Conservation (phyloP, 2,888 invertebrate species). For the Acleris literana region DNA sequence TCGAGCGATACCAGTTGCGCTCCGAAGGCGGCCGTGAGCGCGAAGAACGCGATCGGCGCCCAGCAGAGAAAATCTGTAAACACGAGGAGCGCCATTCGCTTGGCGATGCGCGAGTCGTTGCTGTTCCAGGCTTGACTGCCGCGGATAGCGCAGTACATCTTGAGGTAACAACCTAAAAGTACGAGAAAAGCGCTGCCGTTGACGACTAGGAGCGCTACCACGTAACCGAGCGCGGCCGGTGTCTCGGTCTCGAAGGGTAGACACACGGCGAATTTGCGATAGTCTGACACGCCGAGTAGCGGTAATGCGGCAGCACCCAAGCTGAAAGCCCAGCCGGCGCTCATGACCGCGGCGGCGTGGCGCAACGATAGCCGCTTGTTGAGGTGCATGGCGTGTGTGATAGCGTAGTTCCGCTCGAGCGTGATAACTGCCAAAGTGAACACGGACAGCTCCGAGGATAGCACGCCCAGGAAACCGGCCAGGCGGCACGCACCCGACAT, state of each 20-base stretch:
- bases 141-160: constrained; percentile 99
- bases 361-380: constrained; percentile 96
- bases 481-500: constrained; percentile 96
- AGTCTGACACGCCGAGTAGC: constrained; percentile 95
- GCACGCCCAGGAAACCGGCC: constrained; percentile 96
- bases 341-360: constrained; percentile 96
- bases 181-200: constrained; percentile 97
- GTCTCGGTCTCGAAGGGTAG: constrained; percentile 96
- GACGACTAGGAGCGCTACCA: constrained; percentile 94
- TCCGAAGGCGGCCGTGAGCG: constrained; percentile 96
- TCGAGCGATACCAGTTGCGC: constrained; percentile 95
- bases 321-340: constrained; percentile 95
- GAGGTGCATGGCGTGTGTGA: constrained; percentile 98
- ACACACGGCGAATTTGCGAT: constrained; percentile 98
- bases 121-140: constrained; percentile 99
- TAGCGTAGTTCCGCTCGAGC: constrained; percentile 97
- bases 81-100: constrained; percentile 97
- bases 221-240: constrained; percentile 92
- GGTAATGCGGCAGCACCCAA: constrained; percentile 94
- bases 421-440: constrained; percentile 98
- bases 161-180: constrained; percentile 97
- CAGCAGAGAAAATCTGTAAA: constrained; percentile 99
- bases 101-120: constrained; percentile 97
- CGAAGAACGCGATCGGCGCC: constrained; percentile 98
- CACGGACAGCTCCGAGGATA: constrained; percentile 96